These are phyloP conservation scores for Omphaloscelis lunosa DNA, from an alignment of 2,888 invertebrate species.

Conservation along the genomic window DNA sequence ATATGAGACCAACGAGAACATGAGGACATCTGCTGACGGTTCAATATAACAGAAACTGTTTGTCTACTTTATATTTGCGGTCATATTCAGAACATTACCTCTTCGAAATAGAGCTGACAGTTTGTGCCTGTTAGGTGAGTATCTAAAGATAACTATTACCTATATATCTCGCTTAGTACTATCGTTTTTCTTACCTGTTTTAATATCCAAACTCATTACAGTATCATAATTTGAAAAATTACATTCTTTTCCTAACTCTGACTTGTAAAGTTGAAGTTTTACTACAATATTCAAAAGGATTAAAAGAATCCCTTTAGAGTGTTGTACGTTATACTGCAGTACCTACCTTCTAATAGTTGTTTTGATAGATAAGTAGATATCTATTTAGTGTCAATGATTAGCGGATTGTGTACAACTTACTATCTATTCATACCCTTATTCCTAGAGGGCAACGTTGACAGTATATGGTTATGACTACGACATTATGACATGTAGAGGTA, in stretches of 20 bases:
- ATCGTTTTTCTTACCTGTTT: neutral
- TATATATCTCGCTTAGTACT: neutral
- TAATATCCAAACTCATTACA: neutral
- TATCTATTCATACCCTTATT: conserved; percentile 63
- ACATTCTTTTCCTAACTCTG: neutral
- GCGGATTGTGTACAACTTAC: conserved; percentile 33
- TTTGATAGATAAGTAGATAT: neutral
- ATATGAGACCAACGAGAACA: conserved; percentile 72
- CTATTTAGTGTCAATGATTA: conserved; percentile 1
- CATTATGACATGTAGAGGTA: conserved; percentile 83
- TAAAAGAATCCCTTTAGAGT: neutral
- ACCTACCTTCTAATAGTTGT: too few relatives aligned
- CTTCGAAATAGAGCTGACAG: conserved; percentile 49
- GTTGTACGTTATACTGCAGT: too few relatives aligned
- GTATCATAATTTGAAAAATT: neutral
- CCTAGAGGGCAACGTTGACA: conserved; percentile 71
- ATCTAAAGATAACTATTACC: neutral
- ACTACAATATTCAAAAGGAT: neutral
- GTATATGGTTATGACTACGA: conserved; percentile 78
- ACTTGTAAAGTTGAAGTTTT: neutral
- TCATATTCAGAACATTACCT: conserved; percentile 59
- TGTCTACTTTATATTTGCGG: conserved; percentile 63
- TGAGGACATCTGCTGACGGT: conserved; percentile 70
- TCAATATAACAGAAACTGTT: conserved; percentile 67
- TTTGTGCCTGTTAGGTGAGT: conserved; percentile 22